Percentiles rank a stretch among this genome's conserved stretches.
Conservation (phyloP, 2,888 invertebrate genomes). For the Spilarctia lutea region DNA sequence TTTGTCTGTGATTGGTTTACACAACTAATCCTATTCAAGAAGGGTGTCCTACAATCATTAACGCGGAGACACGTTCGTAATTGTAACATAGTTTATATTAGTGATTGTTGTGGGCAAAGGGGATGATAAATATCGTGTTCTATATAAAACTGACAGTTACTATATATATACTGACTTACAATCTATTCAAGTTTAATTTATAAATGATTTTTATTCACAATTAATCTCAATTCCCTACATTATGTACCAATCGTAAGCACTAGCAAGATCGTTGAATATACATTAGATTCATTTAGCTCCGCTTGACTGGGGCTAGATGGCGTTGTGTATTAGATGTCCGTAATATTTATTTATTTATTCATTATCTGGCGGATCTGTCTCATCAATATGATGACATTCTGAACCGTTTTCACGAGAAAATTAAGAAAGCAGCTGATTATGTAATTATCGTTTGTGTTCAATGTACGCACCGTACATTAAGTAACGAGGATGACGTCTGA, state of each 20-base stretch:
- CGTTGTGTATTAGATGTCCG: too few relatives aligned
- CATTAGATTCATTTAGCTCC: too few relatives aligned
- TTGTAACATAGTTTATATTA: not conserved
- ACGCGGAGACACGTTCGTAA: not conserved
- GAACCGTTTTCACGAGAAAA: not conserved
- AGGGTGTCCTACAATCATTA: not conserved
- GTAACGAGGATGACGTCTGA: conserved; percentile 14
- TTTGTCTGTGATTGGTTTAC: not conserved
- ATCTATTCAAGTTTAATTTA: not conserved
- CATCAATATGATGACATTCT: not conserved
- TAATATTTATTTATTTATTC: too few relatives aligned
- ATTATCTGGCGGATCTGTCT: not conserved
- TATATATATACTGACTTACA: not conserved
- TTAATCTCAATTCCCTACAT: not conserved
- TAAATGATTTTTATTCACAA: not conserved
- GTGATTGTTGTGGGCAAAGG: not conserved
- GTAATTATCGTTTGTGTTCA: conserved; percentile 8
- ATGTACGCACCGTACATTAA: not conserved
- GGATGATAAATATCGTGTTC: not conserved
- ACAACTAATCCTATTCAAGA: conserved; percentile 3
- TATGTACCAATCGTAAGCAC: not conserved
- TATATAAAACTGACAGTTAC: not conserved
- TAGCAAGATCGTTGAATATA: not conserved
- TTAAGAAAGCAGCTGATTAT: not conserved
- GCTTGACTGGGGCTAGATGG: too few relatives aligned